phyloP scores from a whole-genome alignment of 1,140 invertebrate species.

The Sogatella furcifera region DNA sequence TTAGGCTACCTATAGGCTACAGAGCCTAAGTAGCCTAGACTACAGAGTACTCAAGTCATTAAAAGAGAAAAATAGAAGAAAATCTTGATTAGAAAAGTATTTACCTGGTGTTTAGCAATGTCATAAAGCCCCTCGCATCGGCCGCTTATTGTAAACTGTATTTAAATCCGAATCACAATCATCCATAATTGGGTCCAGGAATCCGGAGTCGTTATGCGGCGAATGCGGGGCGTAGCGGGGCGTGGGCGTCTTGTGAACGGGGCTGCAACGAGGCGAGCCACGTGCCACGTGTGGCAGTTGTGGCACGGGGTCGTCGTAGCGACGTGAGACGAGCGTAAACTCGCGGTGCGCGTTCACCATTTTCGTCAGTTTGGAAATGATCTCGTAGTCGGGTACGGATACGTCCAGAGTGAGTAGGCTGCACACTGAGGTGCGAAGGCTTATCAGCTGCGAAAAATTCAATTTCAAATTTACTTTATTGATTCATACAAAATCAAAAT shows the following conservation, averaged over 20 bases:
- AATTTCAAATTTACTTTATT: no score
- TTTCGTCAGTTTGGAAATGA: slow-evolving; percentile 62
- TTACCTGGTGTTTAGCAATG: neutral
- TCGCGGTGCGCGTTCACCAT: slow-evolving; percentile 64
- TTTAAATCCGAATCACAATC: slow-evolving; percentile 28
- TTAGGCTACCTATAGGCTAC: no score
- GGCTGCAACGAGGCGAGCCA: slow-evolving; percentile 7
- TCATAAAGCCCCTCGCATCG: slow-evolving; percentile 6
- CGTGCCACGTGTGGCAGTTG: slow-evolving; percentile 5
- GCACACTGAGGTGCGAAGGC: slow-evolving; percentile 54
- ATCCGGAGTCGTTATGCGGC: slow-evolving; percentile 22
- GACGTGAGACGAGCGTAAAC: slow-evolving; percentile 58
- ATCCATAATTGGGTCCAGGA: slow-evolving; percentile 23
- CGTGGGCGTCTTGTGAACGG: slow-evolving; percentile 3
- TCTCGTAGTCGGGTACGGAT: slow-evolving; percentile 61
- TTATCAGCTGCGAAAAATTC: slow-evolving; percentile 39
- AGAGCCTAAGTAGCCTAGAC: no score
- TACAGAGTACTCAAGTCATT: no score
- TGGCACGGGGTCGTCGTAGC: slow-evolving; percentile 35
- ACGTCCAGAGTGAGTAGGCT: slow-evolving; percentile 53
- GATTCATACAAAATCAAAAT: no score
- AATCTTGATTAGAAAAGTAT: no score
- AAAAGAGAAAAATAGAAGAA: no score
- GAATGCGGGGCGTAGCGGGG: slow-evolving; percentile 6
- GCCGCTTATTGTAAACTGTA: slow-evolving; percentile 26